Evolutionary conservation across 2,113 vertebrate species (phyloP), one percentile per base, ranked within the genome.

Genomic region (Elaphurus davidianus): DNA sequence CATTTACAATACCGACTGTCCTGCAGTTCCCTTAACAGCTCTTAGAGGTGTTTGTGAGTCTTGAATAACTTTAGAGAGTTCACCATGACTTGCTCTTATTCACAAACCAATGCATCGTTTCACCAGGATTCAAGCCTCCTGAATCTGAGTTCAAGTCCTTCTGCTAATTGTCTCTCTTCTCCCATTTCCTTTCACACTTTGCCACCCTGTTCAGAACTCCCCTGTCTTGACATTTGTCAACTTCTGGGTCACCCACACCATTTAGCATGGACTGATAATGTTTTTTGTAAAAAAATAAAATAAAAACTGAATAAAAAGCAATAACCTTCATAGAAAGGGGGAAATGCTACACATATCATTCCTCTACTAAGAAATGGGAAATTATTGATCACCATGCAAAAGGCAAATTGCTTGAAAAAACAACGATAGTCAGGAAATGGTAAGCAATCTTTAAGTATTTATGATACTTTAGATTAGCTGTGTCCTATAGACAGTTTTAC

Each of bases 371-470:
- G 86, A 98, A 98, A 91, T 28, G 85, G 52, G 33, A 52, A 95
- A 91, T 23, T 87, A 96, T 9, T 54, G 88, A 10, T 27, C 28
- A 97, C 50, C 57, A 43, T 28, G 7, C 43, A 94, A 97, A 94
- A 96, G 92, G 47, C 55, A 97, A 97, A 47, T 4, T 2, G 83
- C 60, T 97, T 95, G 6, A 90, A 97, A 97, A 98, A 95, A 14
- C 78, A 71, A 91, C 50, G 55, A 54, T 0, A 59, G 54, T 23
- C 15, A 54, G 82, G 52, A 92, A 85, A 83, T 47, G 79, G 64
- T 67, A 97, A 95, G 79, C 43, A 47, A 43, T 84, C 93, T 96
- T 98, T 97, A 98, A 98, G 83, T 97, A 97, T 97, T 97, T 97
- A 92, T 98, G 85, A 91, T 84, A 59, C 71, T 93, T 92, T 62